Evolutionary conservation across 2,888 invertebrate genomes (phyloP), one percentile per base, ranked within the genome.

Genomic region (Choreutis nemorana): DNA sequence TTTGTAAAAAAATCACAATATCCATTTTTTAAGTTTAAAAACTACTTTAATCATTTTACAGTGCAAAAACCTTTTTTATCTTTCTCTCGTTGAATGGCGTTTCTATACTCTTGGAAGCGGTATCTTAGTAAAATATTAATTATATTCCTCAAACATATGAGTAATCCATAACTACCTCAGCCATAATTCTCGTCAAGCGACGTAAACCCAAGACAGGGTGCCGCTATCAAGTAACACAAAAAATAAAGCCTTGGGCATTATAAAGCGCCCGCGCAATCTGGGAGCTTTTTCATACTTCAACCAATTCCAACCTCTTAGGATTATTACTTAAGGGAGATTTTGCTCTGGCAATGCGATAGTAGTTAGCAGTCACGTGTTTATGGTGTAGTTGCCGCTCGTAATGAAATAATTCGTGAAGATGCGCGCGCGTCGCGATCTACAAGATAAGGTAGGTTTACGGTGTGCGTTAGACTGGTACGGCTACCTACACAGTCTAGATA

Each of bases 331-430:
- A n/a, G n/a, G 8, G 8, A 18, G 20, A n/a, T n/a, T n/a, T n/a
- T n/a, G n/a, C n/a, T n/a, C n/a, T n/a, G 18, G 11, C n/a, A n/a
- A n/a, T n/a, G n/a, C n/a, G n/a, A n/a, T n/a, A n/a, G 42, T 42
- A 35, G 40, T 35, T 36, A 36, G 39, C 30, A 35, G 54, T 61
- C 55, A 61, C 57, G 58, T 52, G 56, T 48, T 41, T 39, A 45
- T 50, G 49, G 51, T 55, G 51, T 48, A 47, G 44, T 37, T 36
- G 37, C n/a, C 29, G 30, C 27, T 34, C 30, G 47, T 64, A 65
- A 67, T 65, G 58, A 65, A 67, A 67, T 68, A 61, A 68, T 67
- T 61, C 58, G 51, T 55, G 42, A 44, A 47, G 61, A 58, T 58
- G 54, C 56, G 55, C 50, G 40, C 40, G 54, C 46, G 53, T 31